A percentile compares a stretch with the other conserved stretches of the same genome.
phyloP scores from a whole-genome alignment of 37 sponge, comb jelly and placozoan genomes.

The Aphrocallistes beatrix region DNA sequence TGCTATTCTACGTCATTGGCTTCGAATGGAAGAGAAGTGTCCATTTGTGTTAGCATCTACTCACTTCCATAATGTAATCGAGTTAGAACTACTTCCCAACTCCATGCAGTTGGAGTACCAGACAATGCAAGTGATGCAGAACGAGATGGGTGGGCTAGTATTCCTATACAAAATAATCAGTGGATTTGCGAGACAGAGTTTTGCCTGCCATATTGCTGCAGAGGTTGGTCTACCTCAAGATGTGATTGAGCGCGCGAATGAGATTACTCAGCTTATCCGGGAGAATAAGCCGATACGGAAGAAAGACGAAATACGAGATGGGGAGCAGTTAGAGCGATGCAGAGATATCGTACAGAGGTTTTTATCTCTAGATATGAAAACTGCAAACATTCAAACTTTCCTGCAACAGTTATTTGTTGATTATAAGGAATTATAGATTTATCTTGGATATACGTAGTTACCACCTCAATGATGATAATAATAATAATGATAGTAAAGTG shows the following conservation, averaged over 20 bases:
- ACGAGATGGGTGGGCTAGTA: conserved; percentile 59
- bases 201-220: conserved; percentile 81
- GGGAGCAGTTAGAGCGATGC: background rate
- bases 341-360: background rate
- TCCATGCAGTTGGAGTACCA: conserved; percentile 59
- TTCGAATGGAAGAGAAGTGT: conserved; percentile 39
- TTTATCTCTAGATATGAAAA: background rate
- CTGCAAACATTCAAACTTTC: background rate
- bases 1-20: conserved; percentile 64
- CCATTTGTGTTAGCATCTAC: conserved; percentile 84
- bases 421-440: background rate
- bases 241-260: conserved; percentile 52
- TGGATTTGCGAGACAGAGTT: conserved; percentile 53
- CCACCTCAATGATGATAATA: too few relatives aligned
- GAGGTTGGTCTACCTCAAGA: conserved; percentile 41
- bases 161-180: conserved; percentile 78
- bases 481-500: too few relatives aligned
- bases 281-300: background rate
- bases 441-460: too few relatives aligned
- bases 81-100: conserved; percentile 63
- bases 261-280: conserved; percentile 29
- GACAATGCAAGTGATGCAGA: conserved; percentile 68
- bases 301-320: background rate
- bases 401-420: background rate
- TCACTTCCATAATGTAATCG: conserved; percentile 77